phyloP scores from a whole-genome alignment of 2,888 invertebrate genomes.

The Entomobrya proxima region DNA sequence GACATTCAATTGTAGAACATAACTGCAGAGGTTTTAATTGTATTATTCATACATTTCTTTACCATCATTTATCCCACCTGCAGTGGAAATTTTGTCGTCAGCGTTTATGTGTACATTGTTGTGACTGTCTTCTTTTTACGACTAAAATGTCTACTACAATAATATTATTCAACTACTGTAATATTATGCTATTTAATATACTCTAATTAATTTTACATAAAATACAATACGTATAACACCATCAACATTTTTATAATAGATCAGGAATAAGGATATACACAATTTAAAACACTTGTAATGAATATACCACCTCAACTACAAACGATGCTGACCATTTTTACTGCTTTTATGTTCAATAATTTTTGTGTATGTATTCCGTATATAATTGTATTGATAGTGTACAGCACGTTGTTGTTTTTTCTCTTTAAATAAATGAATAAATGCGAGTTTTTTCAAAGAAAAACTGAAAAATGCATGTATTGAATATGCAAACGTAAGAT shows the following conservation, averaged over 20 bases:
- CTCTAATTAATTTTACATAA: background rate
- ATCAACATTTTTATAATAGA: background rate
- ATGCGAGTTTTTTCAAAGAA: background rate
- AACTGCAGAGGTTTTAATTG: too few species aligned
- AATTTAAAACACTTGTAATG: background rate
- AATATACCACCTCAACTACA: background rate
- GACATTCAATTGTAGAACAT: too few species aligned
- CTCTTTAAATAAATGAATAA: background rate
- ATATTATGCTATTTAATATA: background rate
- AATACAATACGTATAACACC: background rate
- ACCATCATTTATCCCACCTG: too few species aligned
- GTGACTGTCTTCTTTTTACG: conserved; percentile 22
- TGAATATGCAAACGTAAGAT: background rate
- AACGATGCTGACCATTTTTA: conserved; percentile 2
- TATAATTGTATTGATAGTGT: background rate
- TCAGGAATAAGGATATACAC: background rate
- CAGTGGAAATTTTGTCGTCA: background rate
- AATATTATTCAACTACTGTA: background rate
- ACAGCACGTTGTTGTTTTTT: background rate
- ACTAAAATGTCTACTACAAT: background rate
- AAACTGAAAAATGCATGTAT: too few species aligned
- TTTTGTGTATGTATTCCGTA: background rate
- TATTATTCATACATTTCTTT: too few species aligned
- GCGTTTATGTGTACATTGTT: conserved; percentile 3
- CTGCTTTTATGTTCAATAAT: background rate